phyloP scores from a whole-genome alignment of 2,888 invertebrate species.

The Protula sp. region DNA sequence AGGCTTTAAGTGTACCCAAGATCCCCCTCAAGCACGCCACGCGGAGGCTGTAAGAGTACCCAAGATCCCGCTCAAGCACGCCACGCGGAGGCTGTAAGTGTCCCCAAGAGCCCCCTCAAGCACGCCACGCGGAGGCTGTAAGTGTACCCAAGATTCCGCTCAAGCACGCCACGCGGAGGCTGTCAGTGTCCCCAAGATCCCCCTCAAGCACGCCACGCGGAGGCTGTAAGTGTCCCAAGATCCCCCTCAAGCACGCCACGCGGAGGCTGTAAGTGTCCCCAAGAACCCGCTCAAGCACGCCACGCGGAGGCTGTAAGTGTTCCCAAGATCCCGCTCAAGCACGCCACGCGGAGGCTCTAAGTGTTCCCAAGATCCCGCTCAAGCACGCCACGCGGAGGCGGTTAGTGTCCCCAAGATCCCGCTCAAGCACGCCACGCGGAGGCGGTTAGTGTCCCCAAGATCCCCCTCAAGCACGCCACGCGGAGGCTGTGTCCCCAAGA shows the following conservation, averaged over 20 bases:
- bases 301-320: too few relatives aligned
- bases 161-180: slow-evolving; percentile 41
- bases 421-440: slow-evolving; percentile 40
- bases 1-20: slow-evolving; percentile 35
- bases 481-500: too few relatives aligned
- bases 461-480: too few relatives aligned
- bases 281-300: too few relatives aligned
- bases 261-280: too few relatives aligned
- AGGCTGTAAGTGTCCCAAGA: too few relatives aligned
- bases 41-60: slow-evolving; percentile 49
- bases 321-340: slow-evolving; percentile 42
- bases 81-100: slow-evolving; percentile 48
- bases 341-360: slow-evolving; percentile 45
- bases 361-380: too few relatives aligned
- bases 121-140: slow-evolving; percentile 28
- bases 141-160: slow-evolving; percentile 39
- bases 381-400: slow-evolving; percentile 27
- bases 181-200: too few relatives aligned
- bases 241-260: too few relatives aligned
- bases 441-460: slow-evolving; percentile 51
- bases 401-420: slow-evolving; percentile 38
- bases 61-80: slow-evolving; percentile 38
- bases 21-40: slow-evolving; percentile 37
- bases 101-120: too few relatives aligned
- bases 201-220: too few relatives aligned